phyloP scores from a whole-genome alignment of 2,797 vertebrate species.

The Harpagifer antarcticus region DNA sequence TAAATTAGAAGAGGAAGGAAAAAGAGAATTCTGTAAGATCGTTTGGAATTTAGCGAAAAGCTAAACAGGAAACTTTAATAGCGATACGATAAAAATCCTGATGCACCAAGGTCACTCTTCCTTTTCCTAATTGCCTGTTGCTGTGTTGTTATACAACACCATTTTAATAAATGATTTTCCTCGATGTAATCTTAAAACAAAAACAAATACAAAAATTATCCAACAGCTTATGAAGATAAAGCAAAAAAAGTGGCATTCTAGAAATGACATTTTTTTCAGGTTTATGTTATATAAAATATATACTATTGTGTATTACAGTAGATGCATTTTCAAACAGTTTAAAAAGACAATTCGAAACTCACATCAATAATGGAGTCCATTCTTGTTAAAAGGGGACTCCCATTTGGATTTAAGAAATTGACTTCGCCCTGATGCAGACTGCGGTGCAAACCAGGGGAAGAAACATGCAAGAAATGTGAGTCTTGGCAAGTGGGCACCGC shows the following conservation, averaged over 20 bases:
- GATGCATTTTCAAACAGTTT: neutral
- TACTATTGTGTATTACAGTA: neutral
- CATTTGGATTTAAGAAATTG: neutral
- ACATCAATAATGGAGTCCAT: constrained; percentile 6
- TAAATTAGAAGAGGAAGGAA: neutral
- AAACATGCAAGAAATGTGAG: constrained; percentile 23
- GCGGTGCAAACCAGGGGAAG: neutral
- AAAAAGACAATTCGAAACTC: neutral
- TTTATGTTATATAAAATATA: neutral
- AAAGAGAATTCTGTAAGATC: neutral
- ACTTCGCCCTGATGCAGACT: neutral
- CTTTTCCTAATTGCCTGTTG: neutral
- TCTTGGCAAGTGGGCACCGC: neutral
- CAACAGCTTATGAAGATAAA: neutral
- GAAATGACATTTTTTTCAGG: neutral
- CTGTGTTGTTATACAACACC: neutral
- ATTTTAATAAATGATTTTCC: neutral
- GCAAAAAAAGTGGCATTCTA: neutral
- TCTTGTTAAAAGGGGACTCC: neutral
- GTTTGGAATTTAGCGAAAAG: constrained; percentile 2
- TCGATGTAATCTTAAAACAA: neutral
- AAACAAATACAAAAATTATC: neutral
- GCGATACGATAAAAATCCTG: neutral
- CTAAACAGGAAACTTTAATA: neutral
- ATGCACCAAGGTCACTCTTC: neutral